These are phyloP conservation scores for Pammene fasciana DNA, from an alignment of 2,888 invertebrate genomes.

Conservation along the genomic window DNA sequence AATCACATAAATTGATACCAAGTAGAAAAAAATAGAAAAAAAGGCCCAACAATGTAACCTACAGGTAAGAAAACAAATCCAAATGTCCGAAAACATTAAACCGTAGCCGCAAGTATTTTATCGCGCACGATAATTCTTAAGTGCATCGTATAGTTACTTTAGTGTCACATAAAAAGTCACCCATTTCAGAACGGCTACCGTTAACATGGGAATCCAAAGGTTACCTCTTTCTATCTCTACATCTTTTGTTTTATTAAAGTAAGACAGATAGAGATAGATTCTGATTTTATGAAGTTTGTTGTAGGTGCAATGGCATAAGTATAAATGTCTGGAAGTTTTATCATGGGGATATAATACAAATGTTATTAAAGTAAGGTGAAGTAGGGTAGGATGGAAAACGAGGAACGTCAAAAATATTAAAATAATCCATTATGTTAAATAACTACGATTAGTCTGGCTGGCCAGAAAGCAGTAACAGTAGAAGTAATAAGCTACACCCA, in stretches of 20 bases:
- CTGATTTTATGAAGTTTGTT: not conserved
- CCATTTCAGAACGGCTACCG: slow-evolving; percentile 36
- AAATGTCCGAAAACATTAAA: slow-evolving; percentile 52
- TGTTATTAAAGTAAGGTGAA: no score
- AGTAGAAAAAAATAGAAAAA: no score
- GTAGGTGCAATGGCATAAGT: not conserved
- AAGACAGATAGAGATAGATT: not conserved
- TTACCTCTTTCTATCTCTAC: not conserved
- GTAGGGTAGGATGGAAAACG: no score
- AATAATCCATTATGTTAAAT: no score
- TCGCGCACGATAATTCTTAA: slow-evolving; percentile 66
- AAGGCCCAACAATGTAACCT: not conserved
- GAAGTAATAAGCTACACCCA: no score
- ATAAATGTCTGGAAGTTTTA: not conserved
- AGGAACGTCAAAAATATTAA: no score
- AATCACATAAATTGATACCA: no score
- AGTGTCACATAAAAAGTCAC: slow-evolving; percentile 60
- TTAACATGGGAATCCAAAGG: not conserved
- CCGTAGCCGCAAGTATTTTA: slow-evolving; percentile 63
- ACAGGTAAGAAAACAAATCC: slow-evolving; percentile 10
- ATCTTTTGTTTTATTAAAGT: not conserved
- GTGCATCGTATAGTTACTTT: slow-evolving; percentile 57
- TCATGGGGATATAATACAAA: no score
- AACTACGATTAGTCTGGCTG: no score
- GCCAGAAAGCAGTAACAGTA: no score